These are phyloP conservation scores for Drosophila sulfurigaster DNA, from an alignment of 1,140 invertebrate genomes.

Conservation along the genomic window DNA sequence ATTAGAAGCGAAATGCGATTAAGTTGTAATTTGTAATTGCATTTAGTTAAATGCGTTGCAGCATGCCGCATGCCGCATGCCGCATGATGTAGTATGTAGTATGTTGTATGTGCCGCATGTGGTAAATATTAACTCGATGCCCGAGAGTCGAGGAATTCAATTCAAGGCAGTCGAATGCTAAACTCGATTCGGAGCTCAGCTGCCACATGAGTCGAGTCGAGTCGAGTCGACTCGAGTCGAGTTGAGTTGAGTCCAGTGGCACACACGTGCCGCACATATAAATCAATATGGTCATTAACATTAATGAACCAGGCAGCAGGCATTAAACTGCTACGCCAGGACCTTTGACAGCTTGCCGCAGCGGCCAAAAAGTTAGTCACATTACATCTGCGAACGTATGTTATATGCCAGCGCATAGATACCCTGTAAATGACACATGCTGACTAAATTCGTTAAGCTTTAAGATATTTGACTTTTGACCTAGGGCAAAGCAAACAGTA, in stretches of 20 bases:
- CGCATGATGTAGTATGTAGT: neutral
- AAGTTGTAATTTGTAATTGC: conserved; percentile 25
- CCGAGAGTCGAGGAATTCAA: conserved; percentile 2
- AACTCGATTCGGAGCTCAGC: neutral
- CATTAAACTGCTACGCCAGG: conserved; percentile 41
- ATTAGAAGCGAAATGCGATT: conserved; percentile 14
- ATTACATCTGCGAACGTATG: neutral
- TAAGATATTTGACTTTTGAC: conserved; percentile 55
- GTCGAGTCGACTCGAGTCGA: too few species aligned
- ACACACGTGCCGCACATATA: conserved; percentile 50
- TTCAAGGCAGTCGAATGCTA: neutral
- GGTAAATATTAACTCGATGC: conserved; percentile 11
- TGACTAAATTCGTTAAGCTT: neutral
- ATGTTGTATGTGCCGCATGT: neutral
- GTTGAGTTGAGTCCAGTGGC: neutral
- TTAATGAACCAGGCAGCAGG: conserved; percentile 44
- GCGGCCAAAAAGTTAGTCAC: conserved; percentile 34
- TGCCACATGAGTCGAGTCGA: conserved; percentile 24
- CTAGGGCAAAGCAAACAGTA: conserved; percentile 23
- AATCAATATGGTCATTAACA: conserved; percentile 56
- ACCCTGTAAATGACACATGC: conserved; percentile 19
- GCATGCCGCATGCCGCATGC: neutral
- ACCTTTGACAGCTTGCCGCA: conserved; percentile 19
- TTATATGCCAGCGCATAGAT: neutral
- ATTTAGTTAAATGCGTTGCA: conserved; percentile 13